These are phyloP conservation scores for Carassius gibelio DNA, from an alignment of 2,113 vertebrate genomes.

Conservation along the genomic window DNA sequence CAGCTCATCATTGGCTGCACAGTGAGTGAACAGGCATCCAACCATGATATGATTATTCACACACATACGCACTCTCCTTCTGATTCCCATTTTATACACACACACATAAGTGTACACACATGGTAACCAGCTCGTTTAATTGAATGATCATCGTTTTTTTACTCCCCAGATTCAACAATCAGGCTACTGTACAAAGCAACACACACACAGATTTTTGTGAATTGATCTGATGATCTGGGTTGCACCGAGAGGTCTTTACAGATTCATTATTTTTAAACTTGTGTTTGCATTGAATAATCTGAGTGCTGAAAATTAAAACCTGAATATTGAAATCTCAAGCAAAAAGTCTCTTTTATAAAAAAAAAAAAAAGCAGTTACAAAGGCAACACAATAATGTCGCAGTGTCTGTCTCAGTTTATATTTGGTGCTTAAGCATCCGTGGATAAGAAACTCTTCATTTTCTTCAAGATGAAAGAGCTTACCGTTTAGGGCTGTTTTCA, in stretches of 20 bases:
- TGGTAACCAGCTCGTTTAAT: background rate
- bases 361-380: background rate
- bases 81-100: conserved; percentile 33
- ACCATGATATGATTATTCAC: conserved; percentile 37
- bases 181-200: background rate
- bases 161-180: background rate
- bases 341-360: background rate
- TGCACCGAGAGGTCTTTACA: conserved; percentile 21
- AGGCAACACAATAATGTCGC: background rate
- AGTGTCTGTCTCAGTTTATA: conserved; percentile 1
- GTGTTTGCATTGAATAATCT: background rate
- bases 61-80: background rate
- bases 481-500: background rate
- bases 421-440: conserved; percentile 14
- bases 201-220: conserved; percentile 21
- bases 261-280: background rate
- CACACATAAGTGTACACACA: conserved; percentile 18
- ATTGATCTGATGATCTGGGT: conserved; percentile 29
- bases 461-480: background rate
- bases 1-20: conserved; percentile 50
- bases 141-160: conserved; percentile 23
- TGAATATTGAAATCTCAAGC: background rate
- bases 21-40: conserved; percentile 48
- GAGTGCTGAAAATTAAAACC: background rate
- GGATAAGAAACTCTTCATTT: conserved; percentile 15